A percentile compares a stretch with the other conserved stretches of the same genome.
phyloP scores from a whole-genome alignment of 2,797 vertebrate genomes.

The Columba guinea region DNA sequence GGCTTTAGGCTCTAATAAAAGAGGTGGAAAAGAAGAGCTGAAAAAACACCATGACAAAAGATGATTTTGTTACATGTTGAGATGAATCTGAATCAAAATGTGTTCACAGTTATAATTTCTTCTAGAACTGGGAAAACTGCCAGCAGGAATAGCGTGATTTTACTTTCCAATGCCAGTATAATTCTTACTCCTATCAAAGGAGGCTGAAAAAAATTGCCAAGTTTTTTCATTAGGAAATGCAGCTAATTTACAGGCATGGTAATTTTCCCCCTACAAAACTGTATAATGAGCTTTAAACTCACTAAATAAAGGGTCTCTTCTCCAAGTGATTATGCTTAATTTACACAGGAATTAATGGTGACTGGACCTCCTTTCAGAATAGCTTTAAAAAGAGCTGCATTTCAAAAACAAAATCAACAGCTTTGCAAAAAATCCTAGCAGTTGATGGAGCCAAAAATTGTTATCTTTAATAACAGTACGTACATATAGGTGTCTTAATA shows the following conservation, averaged over 20 bases:
- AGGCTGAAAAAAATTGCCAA: slow-evolving; percentile 36
- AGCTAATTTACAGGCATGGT: slow-evolving; percentile 45
- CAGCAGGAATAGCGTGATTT: slow-evolving; percentile 7
- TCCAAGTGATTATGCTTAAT: slow-evolving; percentile 58
- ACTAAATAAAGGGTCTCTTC: slow-evolving; percentile 59
- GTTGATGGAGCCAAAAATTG: neutral
- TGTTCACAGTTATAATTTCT: slow-evolving; percentile 29
- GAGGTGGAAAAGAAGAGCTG: neutral
- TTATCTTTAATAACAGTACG: neutral
- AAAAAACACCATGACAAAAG: slow-evolving; percentile 14
- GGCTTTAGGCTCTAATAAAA: slow-evolving; percentile 14
- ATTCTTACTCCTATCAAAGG: slow-evolving; percentile 22
- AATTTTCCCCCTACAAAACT: slow-evolving; percentile 64
- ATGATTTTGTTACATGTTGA: slow-evolving; percentile 30
- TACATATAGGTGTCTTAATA: neutral
- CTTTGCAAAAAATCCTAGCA: neutral
- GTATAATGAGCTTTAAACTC: slow-evolving; percentile 66
- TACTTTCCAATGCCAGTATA: neutral
- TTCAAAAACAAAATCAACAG: neutral
- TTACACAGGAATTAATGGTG: slow-evolving; percentile 54
- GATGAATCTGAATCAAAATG: slow-evolving; percentile 33
- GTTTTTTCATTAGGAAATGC: slow-evolving; percentile 62
- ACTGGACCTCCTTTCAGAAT: slow-evolving; percentile 28
- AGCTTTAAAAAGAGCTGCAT: slow-evolving; percentile 4
- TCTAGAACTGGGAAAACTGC: slow-evolving; percentile 17